Conservation (phyloP, 2,888 invertebrate species). For the Nemotelus nigrinus region DNA sequence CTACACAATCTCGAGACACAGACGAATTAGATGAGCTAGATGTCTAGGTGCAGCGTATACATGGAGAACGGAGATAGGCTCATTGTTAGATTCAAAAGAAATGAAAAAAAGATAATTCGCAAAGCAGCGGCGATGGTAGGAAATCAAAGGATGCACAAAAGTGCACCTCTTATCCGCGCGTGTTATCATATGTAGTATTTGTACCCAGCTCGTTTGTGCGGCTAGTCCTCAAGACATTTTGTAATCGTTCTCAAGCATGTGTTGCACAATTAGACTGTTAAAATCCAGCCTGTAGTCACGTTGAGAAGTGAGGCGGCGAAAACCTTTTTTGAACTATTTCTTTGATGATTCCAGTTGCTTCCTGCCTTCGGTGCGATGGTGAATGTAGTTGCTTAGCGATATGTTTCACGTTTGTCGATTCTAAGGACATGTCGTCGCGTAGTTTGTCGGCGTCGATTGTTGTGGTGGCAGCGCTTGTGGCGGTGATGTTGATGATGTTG, state of each 20-base stretch:
- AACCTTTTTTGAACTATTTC: neutral
- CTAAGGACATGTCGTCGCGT: neutral
- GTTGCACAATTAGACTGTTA: neutral
- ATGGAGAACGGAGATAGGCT: no score
- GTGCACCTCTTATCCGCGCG: no score
- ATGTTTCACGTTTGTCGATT: neutral
- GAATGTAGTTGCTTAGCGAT: no score
- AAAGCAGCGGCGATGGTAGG: no score
- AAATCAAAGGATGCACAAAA: no score
- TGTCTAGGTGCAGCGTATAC: neutral
- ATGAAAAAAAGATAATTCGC: no score
- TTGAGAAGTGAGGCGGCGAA: neutral
- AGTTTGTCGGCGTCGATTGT: neutral
- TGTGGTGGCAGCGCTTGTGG: neutral
- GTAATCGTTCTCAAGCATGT: neutral
- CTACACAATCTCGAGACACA: neutral
- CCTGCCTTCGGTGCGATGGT: neutral
- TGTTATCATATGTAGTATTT: no score
- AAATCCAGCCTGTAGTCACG: neutral
- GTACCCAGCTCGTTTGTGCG: no score
- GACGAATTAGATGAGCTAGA: neutral
- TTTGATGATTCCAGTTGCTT: neutral
- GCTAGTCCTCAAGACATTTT: neutral
- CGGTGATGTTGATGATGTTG: neutral
- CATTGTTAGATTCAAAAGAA: no score